phyloP scores from a whole-genome alignment of 2,113 vertebrate species.

The Apus apus region DNA sequence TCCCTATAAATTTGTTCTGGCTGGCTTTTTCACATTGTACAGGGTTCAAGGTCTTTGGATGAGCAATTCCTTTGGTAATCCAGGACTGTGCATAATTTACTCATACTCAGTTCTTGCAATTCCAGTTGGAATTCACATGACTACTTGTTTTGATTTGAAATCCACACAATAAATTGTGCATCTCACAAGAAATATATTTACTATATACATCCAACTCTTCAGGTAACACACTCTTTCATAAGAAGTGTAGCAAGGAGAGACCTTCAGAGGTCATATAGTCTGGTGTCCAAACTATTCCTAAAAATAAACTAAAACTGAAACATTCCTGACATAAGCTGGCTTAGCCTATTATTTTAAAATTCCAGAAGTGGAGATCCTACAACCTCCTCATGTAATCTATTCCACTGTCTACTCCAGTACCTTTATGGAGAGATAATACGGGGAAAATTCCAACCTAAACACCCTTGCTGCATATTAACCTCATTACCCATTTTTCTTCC shows the following conservation, averaged over 20 bases:
- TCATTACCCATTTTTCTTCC: background rate
- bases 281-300: background rate
- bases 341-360: background rate
- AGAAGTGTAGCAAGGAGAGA: background rate
- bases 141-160: slow-evolving; percentile 16
- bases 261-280: background rate
- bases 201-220: background rate
- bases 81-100: background rate
- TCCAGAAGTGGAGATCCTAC: background rate
- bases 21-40: background rate
- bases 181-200: background rate
- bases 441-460: background rate
- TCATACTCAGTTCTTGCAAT: background rate
- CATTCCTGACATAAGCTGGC: background rate
- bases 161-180: background rate
- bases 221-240: background rate
- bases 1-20: background rate
- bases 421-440: background rate
- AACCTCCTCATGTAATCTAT: background rate
- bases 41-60: background rate
- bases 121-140: background rate
- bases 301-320: background rate
- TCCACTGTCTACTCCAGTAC: background rate
- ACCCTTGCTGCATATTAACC: background rate
- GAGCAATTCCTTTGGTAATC: background rate